A percentile compares a stretch with the other conserved stretches of the same genome.
Evolutionary conservation across 1,140 invertebrate genomes (phyloP).

Genomic region (Heliconius nattereri): DNA sequence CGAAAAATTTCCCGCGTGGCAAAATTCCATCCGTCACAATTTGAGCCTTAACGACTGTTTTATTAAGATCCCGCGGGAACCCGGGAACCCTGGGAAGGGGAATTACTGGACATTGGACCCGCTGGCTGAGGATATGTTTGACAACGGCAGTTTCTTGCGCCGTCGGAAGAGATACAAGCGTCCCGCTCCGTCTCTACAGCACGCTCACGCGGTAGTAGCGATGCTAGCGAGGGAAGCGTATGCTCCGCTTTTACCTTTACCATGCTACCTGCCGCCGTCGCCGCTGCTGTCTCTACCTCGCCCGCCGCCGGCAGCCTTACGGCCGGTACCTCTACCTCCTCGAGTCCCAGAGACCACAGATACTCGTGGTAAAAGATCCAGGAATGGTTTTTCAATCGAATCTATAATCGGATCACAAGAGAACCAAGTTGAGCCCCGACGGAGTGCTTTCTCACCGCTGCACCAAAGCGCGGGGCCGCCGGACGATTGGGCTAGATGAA

Average conservation of each 20-base stretch:
- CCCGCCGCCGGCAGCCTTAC: constrained; percentile 68
- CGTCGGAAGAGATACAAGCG: constrained; percentile 97
- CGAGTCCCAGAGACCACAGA: constrained; percentile 65
- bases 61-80: constrained; percentile 98
- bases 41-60: constrained; percentile 99
- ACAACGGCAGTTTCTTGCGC: constrained; percentile 98
- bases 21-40: constrained; percentile 98
- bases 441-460: constrained; percentile 77
- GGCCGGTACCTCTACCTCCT: constrained; percentile 72
- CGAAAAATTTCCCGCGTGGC: constrained; percentile 97
- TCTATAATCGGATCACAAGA: constrained; percentile 75
- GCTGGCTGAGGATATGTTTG: constrained; percentile 99
- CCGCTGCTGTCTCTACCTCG: constrained; percentile 69
- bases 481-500: constrained; percentile 81
- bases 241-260: constrained; percentile 70
- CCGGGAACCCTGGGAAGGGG: constrained; percentile 98
- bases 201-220: constrained; percentile 74
- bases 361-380: constrained; percentile 64
- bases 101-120: constrained; percentile 99
- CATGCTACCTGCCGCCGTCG: constrained; percentile 71
- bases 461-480: constrained; percentile 63
- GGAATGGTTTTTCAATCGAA: constrained; percentile 80
- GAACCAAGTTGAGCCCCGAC: constrained; percentile 55
- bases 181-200: constrained; percentile 81
- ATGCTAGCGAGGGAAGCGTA: constrained; percentile 77